Base-by-base conservation (phyloP, 2,888 invertebrate genomes). In the Agrotis segetum region DNA sequence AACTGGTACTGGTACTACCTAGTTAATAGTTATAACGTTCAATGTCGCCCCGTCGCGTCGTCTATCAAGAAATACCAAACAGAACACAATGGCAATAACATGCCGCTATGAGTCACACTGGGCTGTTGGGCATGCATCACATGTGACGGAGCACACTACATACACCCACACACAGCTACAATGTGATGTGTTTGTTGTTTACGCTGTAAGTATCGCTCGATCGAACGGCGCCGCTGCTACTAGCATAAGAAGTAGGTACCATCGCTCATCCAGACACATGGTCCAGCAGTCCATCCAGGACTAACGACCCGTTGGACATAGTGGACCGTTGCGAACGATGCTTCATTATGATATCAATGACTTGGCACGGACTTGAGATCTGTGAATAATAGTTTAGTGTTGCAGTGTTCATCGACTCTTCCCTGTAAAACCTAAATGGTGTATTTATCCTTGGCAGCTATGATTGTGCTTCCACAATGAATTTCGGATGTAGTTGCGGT, bases 401-500 rank as follows among this genome's bases (percentile, higher is more conserved):
- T 19, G 29, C 3, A n/a, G 19, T 21, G 14, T 46, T 24, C 14
- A 19, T 34, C 2, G 16, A n/a, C 19, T 44, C n/a, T 29, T 21
- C 19, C 29, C 19, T 9, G 19, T 14, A 16, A 29, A 19, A n/a
- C 11, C 3, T 17, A 46, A 46, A 52, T 14, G 13, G 44, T 17
- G 21, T 46, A n/a, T 44, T 50, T 34, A 49, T 14, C 17, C 14
- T 40, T 40, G 40, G 40, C 11, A 11, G 19, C 21, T 19, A 29
- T 21, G 9, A 44, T 13, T 65, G 29, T 46, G 62, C 34, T 44
- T 19, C 19, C 3, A 60, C 19, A 46, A 72, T 49, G 53, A n/a
- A n/a, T 34, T 52, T 77, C 59, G 80, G 68, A 56, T 67, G 55
- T 59, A 19, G 46, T 19, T 19, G 19, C 21, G 53, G 24, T 52